These are phyloP conservation scores for Gallirallus australis DNA, from an alignment of 2,797 vertebrate species.

Conservation along the genomic window DNA sequence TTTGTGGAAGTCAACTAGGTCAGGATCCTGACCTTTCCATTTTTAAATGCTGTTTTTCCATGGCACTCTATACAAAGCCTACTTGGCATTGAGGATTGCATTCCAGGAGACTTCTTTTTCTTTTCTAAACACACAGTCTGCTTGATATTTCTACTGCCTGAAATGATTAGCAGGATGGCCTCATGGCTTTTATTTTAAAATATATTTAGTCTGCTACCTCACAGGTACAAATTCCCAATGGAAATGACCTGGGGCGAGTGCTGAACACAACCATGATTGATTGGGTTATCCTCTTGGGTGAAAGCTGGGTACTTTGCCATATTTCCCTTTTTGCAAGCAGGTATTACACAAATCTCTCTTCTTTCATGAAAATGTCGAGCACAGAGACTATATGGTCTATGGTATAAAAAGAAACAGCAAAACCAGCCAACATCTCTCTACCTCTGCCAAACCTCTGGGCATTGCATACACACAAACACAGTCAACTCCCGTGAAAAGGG, in stretches of 20 bases:
- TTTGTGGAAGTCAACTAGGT: conserved; percentile 54
- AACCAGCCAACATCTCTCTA: neutral
- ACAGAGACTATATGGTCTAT: neutral
- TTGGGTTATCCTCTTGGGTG: neutral
- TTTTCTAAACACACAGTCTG: conserved; percentile 2
- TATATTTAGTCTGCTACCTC: neutral
- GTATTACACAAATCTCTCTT: neutral
- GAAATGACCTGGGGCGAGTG: neutral
- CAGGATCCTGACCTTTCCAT: conserved; percentile 34
- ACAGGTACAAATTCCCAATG: neutral
- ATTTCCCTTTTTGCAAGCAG: neutral
- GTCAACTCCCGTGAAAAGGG: neutral
- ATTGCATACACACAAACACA: neutral
- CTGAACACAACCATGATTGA: neutral
- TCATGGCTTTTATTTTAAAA: neutral
- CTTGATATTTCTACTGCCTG: neutral
- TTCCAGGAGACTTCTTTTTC: conserved; percentile 50
- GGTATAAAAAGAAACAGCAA: neutral
- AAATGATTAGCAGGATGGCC: neutral
- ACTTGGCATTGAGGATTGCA: conserved; percentile 52
- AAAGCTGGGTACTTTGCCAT: neutral
- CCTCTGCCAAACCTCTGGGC: neutral
- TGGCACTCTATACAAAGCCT: conserved; percentile 52
- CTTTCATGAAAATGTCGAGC: neutral
- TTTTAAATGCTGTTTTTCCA: conserved; percentile 59